Evolutionary conservation across 2,113 vertebrate species (phyloP).

Genomic region (Epinephelus lanceolatus): DNA sequence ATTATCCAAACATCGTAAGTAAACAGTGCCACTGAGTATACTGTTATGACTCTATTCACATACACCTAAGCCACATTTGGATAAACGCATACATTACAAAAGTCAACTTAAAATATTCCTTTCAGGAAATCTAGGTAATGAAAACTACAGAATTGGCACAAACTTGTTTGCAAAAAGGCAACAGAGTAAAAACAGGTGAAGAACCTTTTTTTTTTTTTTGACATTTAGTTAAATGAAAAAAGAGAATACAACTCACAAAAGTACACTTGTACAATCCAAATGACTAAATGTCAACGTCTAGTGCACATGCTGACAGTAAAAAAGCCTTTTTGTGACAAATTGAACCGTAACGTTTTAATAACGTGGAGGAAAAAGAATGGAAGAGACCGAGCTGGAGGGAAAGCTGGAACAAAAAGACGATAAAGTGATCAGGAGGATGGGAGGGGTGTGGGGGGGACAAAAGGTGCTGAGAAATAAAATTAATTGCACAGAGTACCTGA

Average conservation of each 20-base stretch:
- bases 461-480: slow-evolving; percentile 43
- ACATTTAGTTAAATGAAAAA: slow-evolving; percentile 73
- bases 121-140: slow-evolving; percentile 64
- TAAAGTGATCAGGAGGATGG: background rate
- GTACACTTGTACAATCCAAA: slow-evolving; percentile 78
- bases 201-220: slow-evolving; percentile 55
- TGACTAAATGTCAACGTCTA: slow-evolving; percentile 77
- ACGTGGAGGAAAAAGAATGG: slow-evolving; percentile 45
- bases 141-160: slow-evolving; percentile 76
- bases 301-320: slow-evolving; percentile 78
- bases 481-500: slow-evolving; percentile 37
- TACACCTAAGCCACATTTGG: slow-evolving; percentile 69
- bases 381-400: slow-evolving; percentile 59
- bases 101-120: slow-evolving; percentile 70
- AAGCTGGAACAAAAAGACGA: slow-evolving; percentile 44
- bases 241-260: slow-evolving; percentile 67
- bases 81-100: slow-evolving; percentile 78
- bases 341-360: slow-evolving; percentile 56
- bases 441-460: background rate
- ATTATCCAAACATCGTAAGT: slow-evolving; percentile 77
- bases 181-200: slow-evolving; percentile 72
- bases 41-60: slow-evolving; percentile 59
- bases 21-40: slow-evolving; percentile 73
- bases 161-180: slow-evolving; percentile 74
- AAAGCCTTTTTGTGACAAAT: slow-evolving; percentile 62